Base-by-base conservation (phyloP, 2,888 invertebrate species). In the Acleris sparsana region DNA sequence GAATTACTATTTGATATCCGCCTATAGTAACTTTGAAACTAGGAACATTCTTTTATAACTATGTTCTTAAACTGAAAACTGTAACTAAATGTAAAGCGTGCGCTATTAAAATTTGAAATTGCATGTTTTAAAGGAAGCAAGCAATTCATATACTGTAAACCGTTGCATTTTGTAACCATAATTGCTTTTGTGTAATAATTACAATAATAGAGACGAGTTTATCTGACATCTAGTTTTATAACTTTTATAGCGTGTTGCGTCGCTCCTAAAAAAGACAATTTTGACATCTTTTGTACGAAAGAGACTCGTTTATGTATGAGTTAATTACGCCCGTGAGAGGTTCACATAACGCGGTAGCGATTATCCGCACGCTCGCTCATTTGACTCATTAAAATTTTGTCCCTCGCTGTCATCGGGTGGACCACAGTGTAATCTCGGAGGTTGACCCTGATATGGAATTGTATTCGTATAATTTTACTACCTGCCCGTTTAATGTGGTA, bases 371-470 rank as follows among this genome's bases (percentile, higher is more conserved):
- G 83, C 79, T 79, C 75, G 73, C 77, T 80, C 77, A 82, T 81
- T 83, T 75, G 68, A 69, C 79, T 84, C 84, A 84, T 86, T 86
- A 85, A 84, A 80, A 82, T 83, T 82, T 80, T 82, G 85, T 86
- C 83, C 80, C 73, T 59, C 69, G 71, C 69, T 83, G 84, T 84
- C 82, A 76, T 73, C 79, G 70, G 60, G 55, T 56, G 69, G 72
- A 72, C 80, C 80, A 80, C 80, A 77, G 80, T 78, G 72, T 77
- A 76, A 84, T 83, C 80, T 80, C 75, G 39, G 29, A 56, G 65
- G 61, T 46, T 61, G 61, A 56, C 55, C 57, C 44, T 56, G 59
- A 49, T 39, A 61, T 43, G 55, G 55, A 61, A 66, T 66, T 66
- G 25, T 33, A 52, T 61, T 57, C 46, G 43, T 60, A 43, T 20